These are phyloP conservation scores for Cerceris rybyensis DNA, from an alignment of 2,888 invertebrate species.

Conservation along the genomic window DNA sequence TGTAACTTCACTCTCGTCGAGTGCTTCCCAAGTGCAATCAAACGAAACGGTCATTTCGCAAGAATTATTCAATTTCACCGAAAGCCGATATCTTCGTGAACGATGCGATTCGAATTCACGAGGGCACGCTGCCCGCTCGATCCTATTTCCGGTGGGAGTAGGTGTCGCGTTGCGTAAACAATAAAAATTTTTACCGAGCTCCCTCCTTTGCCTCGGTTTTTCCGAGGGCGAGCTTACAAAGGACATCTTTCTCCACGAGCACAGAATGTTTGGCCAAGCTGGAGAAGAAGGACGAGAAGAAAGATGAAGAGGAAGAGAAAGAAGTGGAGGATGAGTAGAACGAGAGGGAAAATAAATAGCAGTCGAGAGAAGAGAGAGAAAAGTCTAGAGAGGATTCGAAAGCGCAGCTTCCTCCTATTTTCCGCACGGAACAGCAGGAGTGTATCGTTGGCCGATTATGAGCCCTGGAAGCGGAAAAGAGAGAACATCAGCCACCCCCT, in stretches of 20 bases:
- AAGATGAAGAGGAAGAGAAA: neutral
- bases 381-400: slow-evolving; percentile 31
- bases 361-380: neutral
- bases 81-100: too few species aligned
- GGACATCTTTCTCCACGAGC: slow-evolving; percentile 39
- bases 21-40: too few species aligned
- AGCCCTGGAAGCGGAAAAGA: slow-evolving; percentile 45
- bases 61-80: too few species aligned
- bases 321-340: neutral
- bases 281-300: slow-evolving; percentile 35
- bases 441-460: slow-evolving; percentile 61
- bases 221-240: slow-evolving; percentile 1
- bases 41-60: too few species aligned
- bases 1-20: too few species aligned
- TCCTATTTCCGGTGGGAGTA: too few species aligned
- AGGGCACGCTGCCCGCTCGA: too few species aligned
- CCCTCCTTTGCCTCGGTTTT: too few species aligned
- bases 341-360: neutral
- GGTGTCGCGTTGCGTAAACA: too few species aligned
- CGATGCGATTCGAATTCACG: too few species aligned
- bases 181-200: too few species aligned
- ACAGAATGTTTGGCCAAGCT: slow-evolving; percentile 54
- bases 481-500: slow-evolving; percentile 47
- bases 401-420: slow-evolving; percentile 42
- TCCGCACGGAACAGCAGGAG: slow-evolving; percentile 24